These are phyloP conservation scores for Rhodophaea formosa DNA, from an alignment of 2,888 invertebrate genomes.

Conservation along the genomic window DNA sequence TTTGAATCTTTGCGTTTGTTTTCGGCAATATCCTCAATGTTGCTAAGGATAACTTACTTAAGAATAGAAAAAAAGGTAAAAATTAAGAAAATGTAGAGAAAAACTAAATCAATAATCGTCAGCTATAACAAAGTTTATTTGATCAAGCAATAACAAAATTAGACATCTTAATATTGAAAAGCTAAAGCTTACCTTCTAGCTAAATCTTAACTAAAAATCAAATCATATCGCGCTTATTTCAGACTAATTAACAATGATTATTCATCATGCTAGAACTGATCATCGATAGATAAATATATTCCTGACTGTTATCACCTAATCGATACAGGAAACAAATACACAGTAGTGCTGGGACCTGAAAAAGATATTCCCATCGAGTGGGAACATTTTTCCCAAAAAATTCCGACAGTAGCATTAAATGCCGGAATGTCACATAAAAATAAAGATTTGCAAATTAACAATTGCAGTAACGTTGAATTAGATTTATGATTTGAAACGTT, in stretches of 20 bases:
- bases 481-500: background rate
- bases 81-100: background rate
- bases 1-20: too few relatives aligned
- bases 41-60: too few relatives aligned
- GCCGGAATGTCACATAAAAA: too few relatives aligned
- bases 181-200: slow-evolving; percentile 22
- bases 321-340: too few relatives aligned
- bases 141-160: slow-evolving; percentile 9
- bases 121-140: background rate
- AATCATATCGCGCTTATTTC: slow-evolving; percentile 5
- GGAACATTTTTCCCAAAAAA: too few relatives aligned
- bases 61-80: background rate
- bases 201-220: slow-evolving; percentile 13
- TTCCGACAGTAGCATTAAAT: too few relatives aligned
- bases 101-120: too few relatives aligned
- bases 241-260: background rate
- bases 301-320: background rate
- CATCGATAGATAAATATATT: background rate
- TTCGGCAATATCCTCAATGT: too few relatives aligned
- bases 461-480: background rate
- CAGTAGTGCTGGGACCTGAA: too few relatives aligned
- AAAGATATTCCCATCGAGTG: too few relatives aligned
- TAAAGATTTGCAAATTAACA: too few relatives aligned
- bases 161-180: background rate
- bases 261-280: background rate